phyloP scores from a whole-genome alignment of 2,797 vertebrate genomes.

The Scleropages formosus region DNA sequence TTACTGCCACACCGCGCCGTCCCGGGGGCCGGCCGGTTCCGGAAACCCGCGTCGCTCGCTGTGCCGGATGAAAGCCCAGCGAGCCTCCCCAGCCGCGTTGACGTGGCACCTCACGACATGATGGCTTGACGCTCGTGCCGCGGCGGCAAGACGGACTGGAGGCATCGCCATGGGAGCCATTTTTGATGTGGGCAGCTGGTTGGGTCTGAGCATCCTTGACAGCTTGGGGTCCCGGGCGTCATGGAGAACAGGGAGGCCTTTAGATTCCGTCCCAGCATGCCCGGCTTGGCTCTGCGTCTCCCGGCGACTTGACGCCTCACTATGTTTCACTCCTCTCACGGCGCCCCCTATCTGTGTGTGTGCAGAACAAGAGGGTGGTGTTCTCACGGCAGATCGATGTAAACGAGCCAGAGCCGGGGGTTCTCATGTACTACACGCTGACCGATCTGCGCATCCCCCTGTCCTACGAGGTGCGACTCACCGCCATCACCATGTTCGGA shows the following conservation, averaged over 20 bases:
- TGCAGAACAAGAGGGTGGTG: slow-evolving; percentile 61
- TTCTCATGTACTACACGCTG: slow-evolving; percentile 80
- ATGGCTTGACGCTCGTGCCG: not conserved
- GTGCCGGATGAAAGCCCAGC: not conserved
- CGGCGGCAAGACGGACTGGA: not conserved
- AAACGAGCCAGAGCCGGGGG: slow-evolving; percentile 80
- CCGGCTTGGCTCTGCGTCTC: not conserved
- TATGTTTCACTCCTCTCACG: not conserved
- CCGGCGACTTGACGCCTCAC: not conserved
- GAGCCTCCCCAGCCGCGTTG: not conserved
- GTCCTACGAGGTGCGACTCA: slow-evolving; percentile 87
- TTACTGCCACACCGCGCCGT: not conserved
- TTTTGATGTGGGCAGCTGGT: not conserved
- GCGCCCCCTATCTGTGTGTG: slow-evolving; percentile 17
- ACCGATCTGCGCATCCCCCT: slow-evolving; percentile 83
- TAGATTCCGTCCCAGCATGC: not conserved
- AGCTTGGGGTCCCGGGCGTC: not conserved
- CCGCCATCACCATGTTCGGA: slow-evolving; percentile 85
- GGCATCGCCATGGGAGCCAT: not conserved
- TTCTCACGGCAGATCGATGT: slow-evolving; percentile 77
- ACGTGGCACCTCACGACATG: not conserved
- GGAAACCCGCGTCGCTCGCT: no score
- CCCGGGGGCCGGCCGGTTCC: not conserved
- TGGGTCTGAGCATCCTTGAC: not conserved
- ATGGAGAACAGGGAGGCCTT: not conserved